These are phyloP conservation scores for Himalopsyche tibetana DNA, from an alignment of 2,888 invertebrate genomes.

Conservation along the genomic window DNA sequence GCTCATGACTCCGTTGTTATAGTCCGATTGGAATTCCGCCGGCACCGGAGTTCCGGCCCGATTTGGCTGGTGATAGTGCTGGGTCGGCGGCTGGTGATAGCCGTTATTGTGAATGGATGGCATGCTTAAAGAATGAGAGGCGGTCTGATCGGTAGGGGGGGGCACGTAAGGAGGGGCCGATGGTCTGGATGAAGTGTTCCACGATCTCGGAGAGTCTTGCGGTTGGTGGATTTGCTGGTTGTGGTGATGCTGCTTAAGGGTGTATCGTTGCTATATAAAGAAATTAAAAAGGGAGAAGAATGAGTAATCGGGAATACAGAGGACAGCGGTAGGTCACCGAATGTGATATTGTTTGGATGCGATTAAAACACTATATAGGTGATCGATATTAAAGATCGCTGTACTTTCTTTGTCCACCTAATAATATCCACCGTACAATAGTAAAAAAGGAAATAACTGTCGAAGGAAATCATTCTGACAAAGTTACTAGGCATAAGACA, in stretches of 20 bases:
- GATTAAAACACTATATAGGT: neutral
- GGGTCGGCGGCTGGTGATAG: constrained; percentile 70
- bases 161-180: constrained; percentile 76
- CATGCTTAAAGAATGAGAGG: constrained; percentile 76
- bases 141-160: constrained; percentile 71
- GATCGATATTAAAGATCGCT: too few relatives aligned
- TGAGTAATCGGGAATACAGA: constrained; percentile 32
- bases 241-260: constrained; percentile 59
- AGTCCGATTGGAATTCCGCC: constrained; percentile 73
- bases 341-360: neutral
- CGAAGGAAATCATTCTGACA: too few relatives aligned
- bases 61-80: constrained; percentile 66
- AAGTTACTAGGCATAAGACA: too few relatives aligned
- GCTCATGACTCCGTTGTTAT: constrained; percentile 67
- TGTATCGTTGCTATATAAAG: constrained; percentile 58
- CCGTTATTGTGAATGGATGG: constrained; percentile 72
- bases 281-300: constrained; percentile 47
- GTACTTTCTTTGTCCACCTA: too few relatives aligned
- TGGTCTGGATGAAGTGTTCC: constrained; percentile 72
- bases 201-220: constrained; percentile 60
- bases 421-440: too few relatives aligned
- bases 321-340: neutral
- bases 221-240: constrained; percentile 51
- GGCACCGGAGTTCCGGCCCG: constrained; percentile 67
- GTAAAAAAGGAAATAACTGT: too few relatives aligned